These are phyloP conservation scores for Turritopsis rubra DNA, from an alignment of 30 jellyfish, hydroid and myxozoan species.

Conservation along the genomic window DNA sequence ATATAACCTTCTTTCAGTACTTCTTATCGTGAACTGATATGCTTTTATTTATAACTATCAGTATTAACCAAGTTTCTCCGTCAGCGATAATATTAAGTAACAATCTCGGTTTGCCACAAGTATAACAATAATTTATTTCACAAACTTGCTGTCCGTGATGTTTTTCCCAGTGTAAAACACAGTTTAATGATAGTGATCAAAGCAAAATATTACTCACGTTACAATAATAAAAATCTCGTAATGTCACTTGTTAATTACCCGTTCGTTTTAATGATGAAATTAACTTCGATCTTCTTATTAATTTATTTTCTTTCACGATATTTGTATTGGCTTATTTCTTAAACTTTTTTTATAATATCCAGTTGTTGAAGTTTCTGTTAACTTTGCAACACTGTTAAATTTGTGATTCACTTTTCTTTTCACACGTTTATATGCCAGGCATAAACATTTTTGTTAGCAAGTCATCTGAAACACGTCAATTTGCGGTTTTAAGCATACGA, in stretches of 20 bases:
- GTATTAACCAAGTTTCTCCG: not conserved
- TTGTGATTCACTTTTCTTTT: not conserved
- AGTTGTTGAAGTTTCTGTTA: not conserved
- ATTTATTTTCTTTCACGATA: not conserved
- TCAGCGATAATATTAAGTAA: not conserved
- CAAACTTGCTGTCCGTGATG: not conserved
- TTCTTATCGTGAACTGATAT: not conserved
- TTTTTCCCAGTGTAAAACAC: not conserved
- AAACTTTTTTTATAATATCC: no score
- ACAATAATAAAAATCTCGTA: not conserved
- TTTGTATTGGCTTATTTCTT: not conserved
- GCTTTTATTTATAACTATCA: not conserved
- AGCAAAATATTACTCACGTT: not conserved
- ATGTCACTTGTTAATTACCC: not conserved
- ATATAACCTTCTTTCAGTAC: not conserved
- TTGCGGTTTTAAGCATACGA: not conserved
- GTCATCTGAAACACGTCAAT: not conserved
- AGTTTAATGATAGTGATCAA: not conserved
- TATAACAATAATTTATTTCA: not conserved
- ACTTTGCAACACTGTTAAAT: not conserved
- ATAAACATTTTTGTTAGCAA: not conserved
- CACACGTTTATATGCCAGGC: not conserved
- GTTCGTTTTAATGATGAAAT: not conserved
- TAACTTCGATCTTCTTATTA: not conserved
- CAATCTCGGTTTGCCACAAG: not conserved